Conservation (phyloP, 2,113 vertebrate genomes). For the Pluvialis apricaria region DNA sequence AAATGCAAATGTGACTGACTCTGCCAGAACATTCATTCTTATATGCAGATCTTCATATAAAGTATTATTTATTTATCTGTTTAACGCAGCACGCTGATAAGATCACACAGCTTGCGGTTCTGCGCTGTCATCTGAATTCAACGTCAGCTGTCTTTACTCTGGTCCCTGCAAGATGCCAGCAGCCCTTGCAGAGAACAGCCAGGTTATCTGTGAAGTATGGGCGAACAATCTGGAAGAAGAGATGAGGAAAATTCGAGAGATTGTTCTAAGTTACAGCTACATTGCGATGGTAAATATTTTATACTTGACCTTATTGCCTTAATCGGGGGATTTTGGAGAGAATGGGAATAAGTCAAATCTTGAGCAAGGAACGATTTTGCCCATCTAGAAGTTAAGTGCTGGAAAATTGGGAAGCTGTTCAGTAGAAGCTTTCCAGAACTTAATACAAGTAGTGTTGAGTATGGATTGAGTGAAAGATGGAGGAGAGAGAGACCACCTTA, state of each 20-base stretch:
- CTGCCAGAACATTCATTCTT: not conserved
- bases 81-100: not conserved
- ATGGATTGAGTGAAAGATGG: not conserved
- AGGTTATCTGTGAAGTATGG: slow-evolving; percentile 99
- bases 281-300: slow-evolving; percentile 90
- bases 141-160: not conserved
- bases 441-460: not conserved
- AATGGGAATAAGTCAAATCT: not conserved
- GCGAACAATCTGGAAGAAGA: slow-evolving; percentile 97
- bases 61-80: not conserved
- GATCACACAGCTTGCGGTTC: not conserved
- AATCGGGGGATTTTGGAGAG: not conserved
- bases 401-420: not conserved
- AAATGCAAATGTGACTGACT: not conserved
- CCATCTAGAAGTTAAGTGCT: not conserved
- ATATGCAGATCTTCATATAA: not conserved
- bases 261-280: slow-evolving; percentile 94
- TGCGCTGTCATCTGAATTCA: not conserved
- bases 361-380: not conserved
- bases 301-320: not conserved
- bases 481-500: not conserved
- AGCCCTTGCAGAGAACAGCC: slow-evolving; percentile 94
- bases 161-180: slow-evolving; percentile 89
- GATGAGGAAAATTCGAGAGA: slow-evolving; percentile 96
- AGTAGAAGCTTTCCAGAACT: not conserved